Evolutionary conservation across 2,113 vertebrate species (phyloP), one percentile per base, ranked within the genome.

Genomic region (Myocastor coypus): DNA sequence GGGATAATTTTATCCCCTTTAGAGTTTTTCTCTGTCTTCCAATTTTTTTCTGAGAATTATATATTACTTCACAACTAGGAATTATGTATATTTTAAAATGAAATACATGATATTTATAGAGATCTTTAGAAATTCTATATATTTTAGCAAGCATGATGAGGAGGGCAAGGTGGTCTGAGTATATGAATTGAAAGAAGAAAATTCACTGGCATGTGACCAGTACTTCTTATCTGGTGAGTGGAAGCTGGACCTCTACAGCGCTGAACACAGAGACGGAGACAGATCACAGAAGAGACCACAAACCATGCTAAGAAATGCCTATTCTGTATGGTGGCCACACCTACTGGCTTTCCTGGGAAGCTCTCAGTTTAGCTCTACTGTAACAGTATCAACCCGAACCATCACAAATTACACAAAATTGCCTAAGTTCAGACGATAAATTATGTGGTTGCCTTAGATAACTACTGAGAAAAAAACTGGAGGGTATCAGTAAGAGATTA

Each of bases 51-150:
- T 68, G 63, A 91, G 42, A 57, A 90, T 69, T 64, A 24, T 34
- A 19, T 69, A n/a, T 69, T 55, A 87, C 81, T 94, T 92, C 34
- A 68, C 52, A 87, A 83, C 46, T 3, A 81, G 34, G 68, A 90
- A 73, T 77, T 52, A 52, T 14, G 32, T 37, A 80, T 83, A 93
- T 42, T 81, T 91, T 88, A 34, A 86, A 63, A 57, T 92, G 84
- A 92, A 61, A 82, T 30, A 75, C 57, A 24, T 24, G 78, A 50
- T 77, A 1, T 22, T 82, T 92, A 34, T 30, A 26, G 57, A 75
- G 5, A 40, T 32, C 19, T 93, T 82, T 82, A 46, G 81, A 91
- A 94, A 82, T 87, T 68, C 37, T 77, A 7, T 61, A 28, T 66
- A n/a, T 78, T 63, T 89, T 95, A 75, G 22, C 4, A 66, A 63